These are phyloP conservation scores for Odontothrips loti DNA, from an alignment of 2,888 invertebrate genomes.

Conservation along the genomic window DNA sequence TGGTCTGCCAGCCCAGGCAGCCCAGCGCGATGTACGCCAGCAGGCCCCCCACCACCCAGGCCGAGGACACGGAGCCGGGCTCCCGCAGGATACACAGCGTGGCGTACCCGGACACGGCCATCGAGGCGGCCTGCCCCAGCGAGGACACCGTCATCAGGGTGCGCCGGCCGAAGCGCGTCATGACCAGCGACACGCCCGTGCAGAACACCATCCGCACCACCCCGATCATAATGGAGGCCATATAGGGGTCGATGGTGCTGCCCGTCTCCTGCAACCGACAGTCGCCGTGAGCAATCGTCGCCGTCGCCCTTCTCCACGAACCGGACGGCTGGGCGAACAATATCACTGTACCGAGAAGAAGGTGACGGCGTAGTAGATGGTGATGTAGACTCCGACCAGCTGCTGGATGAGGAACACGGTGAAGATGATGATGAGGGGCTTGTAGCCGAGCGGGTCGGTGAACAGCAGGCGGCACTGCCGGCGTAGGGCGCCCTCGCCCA, in stretches of 20 bases:
- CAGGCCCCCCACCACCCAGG: conserved; percentile 48
- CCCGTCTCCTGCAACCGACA: conserved; percentile 49
- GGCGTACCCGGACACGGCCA: conserved; percentile 55
- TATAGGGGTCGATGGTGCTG: conserved; percentile 51
- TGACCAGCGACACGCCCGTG: conserved; percentile 54
- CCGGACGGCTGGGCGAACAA: too few relatives aligned
- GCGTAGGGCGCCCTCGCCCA: background rate
- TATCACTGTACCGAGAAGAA: conserved; percentile 47
- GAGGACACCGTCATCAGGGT: conserved; percentile 53
- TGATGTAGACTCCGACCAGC: conserved; percentile 58
- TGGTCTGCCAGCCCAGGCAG: conserved; percentile 57
- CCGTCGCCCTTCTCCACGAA: too few relatives aligned
- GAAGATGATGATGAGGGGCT: conserved; percentile 54
- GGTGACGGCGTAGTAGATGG: conserved; percentile 57
- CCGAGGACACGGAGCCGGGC: background rate
- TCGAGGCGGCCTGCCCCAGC: conserved; percentile 54
- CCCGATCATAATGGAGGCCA: conserved; percentile 56
- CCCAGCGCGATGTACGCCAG: conserved; percentile 56
- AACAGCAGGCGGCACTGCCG: conserved; percentile 41
- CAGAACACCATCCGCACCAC: conserved; percentile 56
- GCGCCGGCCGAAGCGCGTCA: conserved; percentile 53
- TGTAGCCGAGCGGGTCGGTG: conserved; percentile 55
- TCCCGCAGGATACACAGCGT: conserved; percentile 48
- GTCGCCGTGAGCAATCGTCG: background rate
- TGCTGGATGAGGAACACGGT: conserved; percentile 57